Evolutionary conservation across 2,113 vertebrate genomes (phyloP).

Genomic region (Brachypodius melanocephalos): DNA sequence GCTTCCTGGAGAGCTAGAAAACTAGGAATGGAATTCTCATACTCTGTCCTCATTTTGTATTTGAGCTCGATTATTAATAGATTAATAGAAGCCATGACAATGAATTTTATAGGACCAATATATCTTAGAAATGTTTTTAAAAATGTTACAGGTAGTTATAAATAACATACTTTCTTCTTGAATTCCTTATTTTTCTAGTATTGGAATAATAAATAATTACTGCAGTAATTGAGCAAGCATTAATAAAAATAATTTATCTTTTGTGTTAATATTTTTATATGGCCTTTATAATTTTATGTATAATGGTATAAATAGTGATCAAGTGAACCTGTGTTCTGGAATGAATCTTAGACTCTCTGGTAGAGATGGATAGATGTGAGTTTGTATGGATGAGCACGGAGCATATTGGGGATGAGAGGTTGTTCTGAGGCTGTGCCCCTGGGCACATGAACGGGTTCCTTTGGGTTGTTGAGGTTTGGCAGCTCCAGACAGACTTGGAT

Average conservation of each 20-base stretch:
- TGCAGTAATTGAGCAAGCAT: neutral
- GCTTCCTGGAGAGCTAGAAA: neutral
- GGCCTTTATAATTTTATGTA: neutral
- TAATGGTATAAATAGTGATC: neutral
- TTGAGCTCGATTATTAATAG: neutral
- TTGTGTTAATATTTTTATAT: neutral
- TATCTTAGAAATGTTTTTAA: neutral
- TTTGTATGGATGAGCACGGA: neutral
- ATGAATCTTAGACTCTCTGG: neutral
- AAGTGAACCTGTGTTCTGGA: neutral
- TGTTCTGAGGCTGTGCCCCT: neutral
- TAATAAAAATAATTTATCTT: neutral
- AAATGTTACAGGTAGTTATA: neutral
- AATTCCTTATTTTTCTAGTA: neutral
- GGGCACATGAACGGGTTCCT: neutral
- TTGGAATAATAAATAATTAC: neutral
- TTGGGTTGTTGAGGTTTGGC: neutral
- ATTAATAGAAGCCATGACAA: neutral
- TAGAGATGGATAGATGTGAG: fast-evolving
- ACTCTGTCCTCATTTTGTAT: neutral
- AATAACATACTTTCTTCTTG: neutral
- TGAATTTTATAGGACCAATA: neutral
- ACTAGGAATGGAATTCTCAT: neutral
- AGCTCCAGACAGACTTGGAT: neutral
- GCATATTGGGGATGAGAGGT: neutral